Base-by-base conservation (phyloP, 1,140 invertebrate species). In the Onthophagus taurus region DNA sequence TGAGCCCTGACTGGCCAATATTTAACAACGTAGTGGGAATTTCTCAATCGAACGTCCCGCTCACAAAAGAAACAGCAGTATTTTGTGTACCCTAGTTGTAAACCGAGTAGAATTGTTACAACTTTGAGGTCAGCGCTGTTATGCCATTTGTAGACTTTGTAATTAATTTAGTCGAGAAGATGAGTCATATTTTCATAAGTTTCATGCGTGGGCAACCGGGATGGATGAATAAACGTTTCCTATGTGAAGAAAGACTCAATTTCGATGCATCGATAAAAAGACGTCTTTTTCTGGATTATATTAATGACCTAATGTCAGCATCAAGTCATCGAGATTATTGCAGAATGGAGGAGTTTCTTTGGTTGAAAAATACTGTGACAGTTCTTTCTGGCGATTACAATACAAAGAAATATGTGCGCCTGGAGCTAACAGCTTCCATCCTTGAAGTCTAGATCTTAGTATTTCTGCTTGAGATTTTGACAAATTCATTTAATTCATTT, bases 61-160 rank as follows among this genome's bases (percentile, higher is more conserved):
- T 57, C 47, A 45, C 54, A 63, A 12, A 65, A 42, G 48, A 52
- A 63, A 44, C 57, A 65, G 26, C 48, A 55, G 39, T 50, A 58
- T 31, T 66, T 66, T 19, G 54, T 66, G 41, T 50, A 66, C 4
- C 61, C 58, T 13, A 39, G 29, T 45, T 66, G 61, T 38, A 58
- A 52, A 39, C 61, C 53, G 8, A 64, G 43, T 33, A 63, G 38
- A 38, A 65, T 57, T 11, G 48, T 45, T 33, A 61, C 31, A 19
- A 58, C 55, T n/a, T n/a, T 62, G 17, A 62, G 45, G 46, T 63
- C 58, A 19, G 49, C 51, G 42, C 50, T 58, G 23, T 60, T 47
- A 14, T 7, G 7, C 7, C n/a, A 7, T 26, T 26, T 7, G n/a
- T n/a, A 26, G 7, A 7, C n/a, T 26, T 51, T 17, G 8, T 34